These are phyloP conservation scores for Nymphicus hollandicus DNA, from an alignment of 2,113 vertebrate genomes.

Conservation along the genomic window DNA sequence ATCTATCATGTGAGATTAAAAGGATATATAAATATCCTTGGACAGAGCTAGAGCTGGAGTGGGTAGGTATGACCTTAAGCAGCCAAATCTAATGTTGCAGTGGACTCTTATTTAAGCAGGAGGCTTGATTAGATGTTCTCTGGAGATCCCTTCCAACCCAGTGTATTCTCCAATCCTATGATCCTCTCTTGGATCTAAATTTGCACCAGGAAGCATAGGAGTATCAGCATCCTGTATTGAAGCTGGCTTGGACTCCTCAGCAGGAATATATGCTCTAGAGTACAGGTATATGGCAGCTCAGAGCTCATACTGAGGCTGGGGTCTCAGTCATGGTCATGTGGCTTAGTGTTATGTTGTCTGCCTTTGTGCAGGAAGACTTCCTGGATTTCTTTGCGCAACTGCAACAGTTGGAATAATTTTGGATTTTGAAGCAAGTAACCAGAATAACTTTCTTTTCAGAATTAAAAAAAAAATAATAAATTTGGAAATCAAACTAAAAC, in stretches of 20 bases:
- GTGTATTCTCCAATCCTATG: neutral
- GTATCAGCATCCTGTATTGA: neutral
- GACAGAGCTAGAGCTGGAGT: neutral
- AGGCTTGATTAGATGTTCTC: neutral
- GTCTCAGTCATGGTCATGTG: fast-evolving
- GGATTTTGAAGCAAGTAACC: neutral
- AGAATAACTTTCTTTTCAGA: neutral
- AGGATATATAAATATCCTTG: neutral
- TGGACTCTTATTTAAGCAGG: neutral
- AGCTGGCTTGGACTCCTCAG: neutral
- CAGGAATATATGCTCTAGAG: neutral
- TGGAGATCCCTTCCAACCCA: neutral
- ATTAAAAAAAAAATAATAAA: neutral
- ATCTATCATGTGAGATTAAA: neutral
- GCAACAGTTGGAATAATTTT: neutral
- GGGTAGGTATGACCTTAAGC: neutral
- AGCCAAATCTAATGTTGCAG: neutral
- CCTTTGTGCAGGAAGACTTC: neutral
- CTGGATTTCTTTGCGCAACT: neutral
- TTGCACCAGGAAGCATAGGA: neutral
- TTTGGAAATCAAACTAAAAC: neutral
- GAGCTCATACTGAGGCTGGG: fast-evolving
- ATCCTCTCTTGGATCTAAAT: neutral
- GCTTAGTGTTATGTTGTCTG: neutral
- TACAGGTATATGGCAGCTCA: neutral